Evolutionary conservation across 23 tunicate genomes (phyloP), one percentile per base, ranked within the genome.

Genomic region (Halocynthia aurantium): DNA sequence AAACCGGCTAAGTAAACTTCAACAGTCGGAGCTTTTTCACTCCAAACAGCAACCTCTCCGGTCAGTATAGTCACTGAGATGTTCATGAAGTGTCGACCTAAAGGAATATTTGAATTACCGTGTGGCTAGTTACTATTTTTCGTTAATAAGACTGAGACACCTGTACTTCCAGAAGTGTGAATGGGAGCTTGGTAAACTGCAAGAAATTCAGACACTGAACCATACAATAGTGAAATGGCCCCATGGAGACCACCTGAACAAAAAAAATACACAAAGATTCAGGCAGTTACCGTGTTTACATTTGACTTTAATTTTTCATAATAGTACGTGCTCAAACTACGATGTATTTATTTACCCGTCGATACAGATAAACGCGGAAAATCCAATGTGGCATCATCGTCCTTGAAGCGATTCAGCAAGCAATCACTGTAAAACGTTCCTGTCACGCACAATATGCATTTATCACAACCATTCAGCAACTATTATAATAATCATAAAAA

Each of bases 51-150:
- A 73, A 82, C 84, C 8, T 70, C 18, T 7, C 93, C 93, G 22
- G 71, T 19, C 50, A 87, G 55, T 7, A 87, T 86, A 54, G 83
- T 82, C 6, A 83, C 73, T 12, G 93, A 87, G 9, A 77, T 57
- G 51, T 82, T 82, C 86, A 87, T 87, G 69, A 75, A 77, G 60
- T 87, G 93, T 7, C 93, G 80, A 40, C 93, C 93, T 87, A 44
- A 7, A 51, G 64, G 57, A 8, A 55, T 15, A 13, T 57, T 11
- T 15, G 12, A 56, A 57, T 57, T 22, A 63, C 19, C 44, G 1
- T 31, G 44, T 31, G 44, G 44, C 44, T 31, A 31, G 44, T 31
- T 31, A 31, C 44, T 31, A n/a, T n/a, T 31, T 31, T 31, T 31
- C 4, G 4, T 31, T 31, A 31, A 20, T n/a, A 67, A 17, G 12